Base-by-base conservation (phyloP, 2,888 invertebrate genomes). In the Lomographa bimaculata region DNA sequence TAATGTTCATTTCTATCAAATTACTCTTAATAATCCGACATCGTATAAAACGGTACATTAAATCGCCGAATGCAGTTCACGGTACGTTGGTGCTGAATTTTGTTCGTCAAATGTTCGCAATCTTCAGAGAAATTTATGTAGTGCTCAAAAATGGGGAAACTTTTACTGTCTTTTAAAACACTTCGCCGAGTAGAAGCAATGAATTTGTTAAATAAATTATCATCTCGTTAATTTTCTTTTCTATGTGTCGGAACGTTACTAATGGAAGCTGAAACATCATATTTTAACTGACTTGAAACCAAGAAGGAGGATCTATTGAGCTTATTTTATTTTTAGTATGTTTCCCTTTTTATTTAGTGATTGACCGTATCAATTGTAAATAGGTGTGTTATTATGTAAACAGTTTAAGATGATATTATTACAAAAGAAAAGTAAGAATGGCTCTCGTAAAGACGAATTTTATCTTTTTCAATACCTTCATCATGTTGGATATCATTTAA, bases 71-170 rank as follows among this genome's bases (percentile, higher is more conserved):
- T 53, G 50, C 51, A 52, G 47, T 58, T 58, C 56, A 55, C 45
- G 59, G 43, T 50, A 57, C 54, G 56, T 55, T 55, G 40, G 43
- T 35, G 46, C 51, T 54, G 32, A 56, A 42, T 53, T 49, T 46
- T 25, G 29, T 43, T 20, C 29, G 14, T 32, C 37, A 37, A 32
- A 36, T 35, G 35, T 40, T 48, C 43, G 39, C 27, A 51, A 44
- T 53, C 45, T 46, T 50, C 23, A 38, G 37, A 35, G 46, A 50
- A 50, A 51, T 55, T 54, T 45, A 55, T 52, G 47, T 43, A 47
- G 47, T 50, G 47, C 46, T 43, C 40, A 51, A 50, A 42, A 54
- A 48, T 44, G 50, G 46, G 34, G 26, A 37, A 55, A 54, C 51
- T 57, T 55, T 51, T 45, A 51, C 47, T 43, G 46, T 50, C 50